These are phyloP conservation scores for Threskiornis aethiopicus DNA, from an alignment of 2,797 vertebrate genomes.

Conservation along the genomic window DNA sequence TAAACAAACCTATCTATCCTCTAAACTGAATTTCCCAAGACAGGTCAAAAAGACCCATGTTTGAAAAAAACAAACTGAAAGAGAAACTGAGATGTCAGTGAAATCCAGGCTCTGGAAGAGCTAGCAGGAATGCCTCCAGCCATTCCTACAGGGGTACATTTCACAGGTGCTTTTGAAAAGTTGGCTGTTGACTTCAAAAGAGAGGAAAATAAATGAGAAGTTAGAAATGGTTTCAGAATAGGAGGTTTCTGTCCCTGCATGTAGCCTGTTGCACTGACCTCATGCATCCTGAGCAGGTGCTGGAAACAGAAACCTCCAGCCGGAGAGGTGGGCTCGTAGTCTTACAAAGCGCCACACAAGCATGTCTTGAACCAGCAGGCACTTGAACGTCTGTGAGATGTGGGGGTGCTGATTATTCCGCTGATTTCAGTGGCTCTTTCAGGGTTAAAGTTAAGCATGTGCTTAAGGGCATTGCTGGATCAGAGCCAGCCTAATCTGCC, in stretches of 20 bases:
- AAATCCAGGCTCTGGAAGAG: neutral
- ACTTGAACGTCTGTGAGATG: neutral
- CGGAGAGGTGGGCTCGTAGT: neutral
- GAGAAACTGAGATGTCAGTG: neutral
- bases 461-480: neutral
- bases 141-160: neutral
- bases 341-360: neutral
- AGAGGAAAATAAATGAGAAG: neutral
- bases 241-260: neutral
- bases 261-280: neutral
- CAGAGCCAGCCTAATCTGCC: neutral
- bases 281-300: neutral
- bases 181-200: conserved; percentile 20
- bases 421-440: neutral
- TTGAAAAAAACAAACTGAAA: neutral
- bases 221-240: neutral
- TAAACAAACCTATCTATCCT: neutral
- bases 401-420: neutral
- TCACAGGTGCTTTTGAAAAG: conserved; percentile 10
- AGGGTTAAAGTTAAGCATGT: neutral
- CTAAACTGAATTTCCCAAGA: neutral
- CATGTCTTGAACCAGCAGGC: neutral
- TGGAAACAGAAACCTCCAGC: neutral
- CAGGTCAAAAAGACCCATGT: neutral
- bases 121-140: neutral